A percentile compares a stretch with the other conserved stretches of the same genome.
Evolutionary conservation across 2,797 vertebrate species (phyloP).

Genomic region (Pseudochirops cupreus): DNA sequence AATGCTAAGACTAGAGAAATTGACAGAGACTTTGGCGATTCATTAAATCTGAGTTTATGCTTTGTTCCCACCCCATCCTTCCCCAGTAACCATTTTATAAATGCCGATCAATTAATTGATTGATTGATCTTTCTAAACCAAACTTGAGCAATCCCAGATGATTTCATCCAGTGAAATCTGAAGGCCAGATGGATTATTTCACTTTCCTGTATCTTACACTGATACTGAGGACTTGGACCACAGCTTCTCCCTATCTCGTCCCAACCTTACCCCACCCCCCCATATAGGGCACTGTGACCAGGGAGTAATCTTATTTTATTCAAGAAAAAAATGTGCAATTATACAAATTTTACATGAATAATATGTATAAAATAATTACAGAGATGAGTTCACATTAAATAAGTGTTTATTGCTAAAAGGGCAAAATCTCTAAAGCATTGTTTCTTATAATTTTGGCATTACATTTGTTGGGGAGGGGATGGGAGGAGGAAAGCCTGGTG

Average conservation of each 20-base stretch:
- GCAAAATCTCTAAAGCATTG: conserved; percentile 37
- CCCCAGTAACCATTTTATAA: neutral
- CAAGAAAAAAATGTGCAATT: conserved; percentile 24
- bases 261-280: neutral
- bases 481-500: conserved; percentile 17
- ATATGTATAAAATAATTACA: conserved; percentile 5
- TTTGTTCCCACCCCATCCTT: neutral
- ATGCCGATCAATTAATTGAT: neutral
- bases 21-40: neutral
- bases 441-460: neutral
- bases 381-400: conserved; percentile 40
- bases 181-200: neutral
- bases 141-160: neutral
- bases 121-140: neutral
- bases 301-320: conserved; percentile 27
- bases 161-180: neutral
- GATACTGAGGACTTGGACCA: neutral
- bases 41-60: neutral
- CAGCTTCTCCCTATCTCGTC: neutral
- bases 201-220: neutral
- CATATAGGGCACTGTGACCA: neutral
- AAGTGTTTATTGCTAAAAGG: conserved; percentile 34
- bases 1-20: neutral
- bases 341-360: conserved; percentile 39
- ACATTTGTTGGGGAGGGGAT: neutral